Base-by-base conservation (phyloP, 2,113 vertebrate species). In the Ptyas mucosa region DNA sequence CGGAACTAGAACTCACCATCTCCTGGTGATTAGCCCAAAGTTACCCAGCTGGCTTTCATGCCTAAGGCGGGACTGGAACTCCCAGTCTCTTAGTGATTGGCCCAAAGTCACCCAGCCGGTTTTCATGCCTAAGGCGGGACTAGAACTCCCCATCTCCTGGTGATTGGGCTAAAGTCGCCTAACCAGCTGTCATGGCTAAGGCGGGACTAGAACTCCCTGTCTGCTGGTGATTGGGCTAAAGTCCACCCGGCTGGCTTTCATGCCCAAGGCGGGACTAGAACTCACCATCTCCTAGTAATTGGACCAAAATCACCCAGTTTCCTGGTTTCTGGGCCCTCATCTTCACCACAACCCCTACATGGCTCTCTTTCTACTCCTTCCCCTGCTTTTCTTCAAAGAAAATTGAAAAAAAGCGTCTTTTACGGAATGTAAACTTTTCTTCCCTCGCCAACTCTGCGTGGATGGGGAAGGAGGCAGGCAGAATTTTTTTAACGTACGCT, bases 51-150 rank as follows among this genome's bases (percentile, higher is more conserved):
- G 0, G 10, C 0, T 64, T 64, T 64, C 10, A 0, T 29, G 58
- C 10, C 61, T 64, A 29, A 64, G 11, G 61, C 1, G 1, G 26
- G 3, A 64, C 61, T 64, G n/a, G 61, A 64, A 64, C 26, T 5
- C 61, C 5, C 11, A 0, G 1, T 64, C 26, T 29, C 26, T 26
- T 64, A 10, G 26, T 29, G 11, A 29, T 61, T 29, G 58, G 3
- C 0, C 3, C 26, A 61, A 61, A 5, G 3, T 29, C 61, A 5
- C 1, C 10, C 4, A 64, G 10, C 0, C 0, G 0, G 58, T 3
- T 64, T 64, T 12, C 3, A 12, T 29, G 1, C 3, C 26, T 29
- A 29, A 61, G 58, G 58, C 58, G 0, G 58, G 15, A 61, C 58
- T 61, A 61, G 58, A 61, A 61, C 9, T 26, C 58, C 3, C 23